Evolutionary conservation across 2,113 vertebrate species (phyloP).

Genomic region (Mola mola): DNA sequence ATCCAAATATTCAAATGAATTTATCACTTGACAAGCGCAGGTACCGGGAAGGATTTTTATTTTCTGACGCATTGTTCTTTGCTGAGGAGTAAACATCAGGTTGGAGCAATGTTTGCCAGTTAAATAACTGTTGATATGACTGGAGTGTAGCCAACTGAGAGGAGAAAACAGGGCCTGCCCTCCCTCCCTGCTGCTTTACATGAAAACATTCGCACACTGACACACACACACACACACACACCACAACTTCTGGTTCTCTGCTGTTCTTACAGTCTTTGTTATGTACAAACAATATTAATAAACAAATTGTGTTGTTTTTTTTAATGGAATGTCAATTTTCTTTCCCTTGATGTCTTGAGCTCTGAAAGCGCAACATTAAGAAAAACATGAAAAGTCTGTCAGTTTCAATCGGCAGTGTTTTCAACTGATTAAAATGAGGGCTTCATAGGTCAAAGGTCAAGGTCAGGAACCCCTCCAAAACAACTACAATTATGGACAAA

Average conservation of each 20-base stretch:
- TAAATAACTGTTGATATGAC: constrained; percentile 58
- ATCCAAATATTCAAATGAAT: constrained; percentile 63
- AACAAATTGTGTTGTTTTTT: no score
- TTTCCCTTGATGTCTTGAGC: no score
- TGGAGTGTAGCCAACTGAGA: constrained; percentile 81
- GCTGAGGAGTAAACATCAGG: constrained; percentile 69
- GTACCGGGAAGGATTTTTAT: constrained; percentile 58
- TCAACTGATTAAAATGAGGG: no score
- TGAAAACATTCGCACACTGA: constrained; percentile 43
- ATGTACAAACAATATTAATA: constrained; percentile 87
- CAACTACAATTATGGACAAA: no score
- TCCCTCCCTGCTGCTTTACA: constrained; percentile 87
- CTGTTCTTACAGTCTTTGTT: constrained; percentile 84
- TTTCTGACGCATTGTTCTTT: constrained; percentile 61
- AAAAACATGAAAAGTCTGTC: no score
- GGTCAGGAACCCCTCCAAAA: no score
- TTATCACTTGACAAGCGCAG: constrained; percentile 43
- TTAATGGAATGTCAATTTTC: no score
- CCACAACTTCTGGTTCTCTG: constrained; percentile 81
- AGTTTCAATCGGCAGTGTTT: no score
- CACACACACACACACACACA: constrained; percentile 62
- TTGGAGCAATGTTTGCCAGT: constrained; percentile 55
- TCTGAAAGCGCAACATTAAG: no score
- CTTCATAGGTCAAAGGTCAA: no score
- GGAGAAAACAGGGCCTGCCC: constrained; percentile 62